Evolutionary conservation across 2,888 invertebrate species (phyloP).

Genomic region (Pheosia tremula): DNA sequence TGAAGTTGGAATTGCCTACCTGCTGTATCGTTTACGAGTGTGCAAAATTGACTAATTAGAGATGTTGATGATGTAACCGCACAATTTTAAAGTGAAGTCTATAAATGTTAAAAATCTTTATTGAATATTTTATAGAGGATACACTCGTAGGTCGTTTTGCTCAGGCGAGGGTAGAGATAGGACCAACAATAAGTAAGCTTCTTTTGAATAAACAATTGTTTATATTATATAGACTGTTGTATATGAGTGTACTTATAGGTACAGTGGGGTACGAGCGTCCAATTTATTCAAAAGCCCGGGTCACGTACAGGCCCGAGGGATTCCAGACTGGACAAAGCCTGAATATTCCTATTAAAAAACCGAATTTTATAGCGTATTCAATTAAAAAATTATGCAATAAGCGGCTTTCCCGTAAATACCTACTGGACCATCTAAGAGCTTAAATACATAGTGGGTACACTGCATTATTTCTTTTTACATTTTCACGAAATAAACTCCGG

Average conservation of each 20-base stretch:
- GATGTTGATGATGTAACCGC: neutral
- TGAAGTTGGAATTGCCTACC: neutral
- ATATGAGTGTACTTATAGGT: slow-evolving; percentile 28
- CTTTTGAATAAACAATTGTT: neutral
- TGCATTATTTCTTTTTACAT: neutral
- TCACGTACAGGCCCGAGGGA: slow-evolving; percentile 41
- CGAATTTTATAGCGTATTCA: slow-evolving; percentile 48
- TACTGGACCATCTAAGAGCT: neutral
- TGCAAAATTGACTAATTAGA: slow-evolving; percentile 28
- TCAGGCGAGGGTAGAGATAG: neutral
- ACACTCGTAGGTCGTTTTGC: neutral
- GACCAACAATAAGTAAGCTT: neutral
- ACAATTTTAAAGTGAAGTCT: too few relatives aligned
- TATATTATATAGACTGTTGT: neutral
- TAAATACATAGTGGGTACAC: neutral
- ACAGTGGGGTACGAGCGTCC: slow-evolving; percentile 34
- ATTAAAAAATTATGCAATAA: slow-evolving; percentile 31
- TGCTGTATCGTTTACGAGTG: slow-evolving; percentile 6
- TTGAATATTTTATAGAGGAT: neutral
- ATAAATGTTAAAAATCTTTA: too few relatives aligned
- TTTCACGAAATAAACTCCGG: neutral
- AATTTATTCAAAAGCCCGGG: slow-evolving; percentile 58
- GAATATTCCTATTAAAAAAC: slow-evolving; percentile 53
- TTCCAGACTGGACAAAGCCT: slow-evolving; percentile 51
- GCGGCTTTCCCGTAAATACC: neutral